Conservation (phyloP, 2,888 invertebrate species). For the Acrobasis suavella region DNA sequence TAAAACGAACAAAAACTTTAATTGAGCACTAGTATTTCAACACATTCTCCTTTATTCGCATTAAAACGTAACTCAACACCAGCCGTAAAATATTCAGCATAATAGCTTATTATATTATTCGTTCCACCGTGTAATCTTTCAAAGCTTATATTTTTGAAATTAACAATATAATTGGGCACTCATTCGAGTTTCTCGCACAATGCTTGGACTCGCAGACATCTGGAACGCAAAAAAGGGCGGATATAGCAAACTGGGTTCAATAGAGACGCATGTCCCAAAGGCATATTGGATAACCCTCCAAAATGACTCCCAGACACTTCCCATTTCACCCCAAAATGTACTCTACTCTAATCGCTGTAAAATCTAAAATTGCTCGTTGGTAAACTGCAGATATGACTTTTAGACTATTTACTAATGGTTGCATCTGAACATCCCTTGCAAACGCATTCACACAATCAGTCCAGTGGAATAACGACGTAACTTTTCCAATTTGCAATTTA, state of each 20-base stretch:
- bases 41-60: slow-evolving; percentile 23
- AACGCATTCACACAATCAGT: slow-evolving; percentile 61
- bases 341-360: slow-evolving; percentile 29
- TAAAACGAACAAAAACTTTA: slow-evolving; percentile 18
- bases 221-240: slow-evolving; percentile 78
- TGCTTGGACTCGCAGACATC: slow-evolving; percentile 66
- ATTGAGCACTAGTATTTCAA: slow-evolving; percentile 21
- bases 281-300: slow-evolving; percentile 38
- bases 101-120: slow-evolving; percentile 81
- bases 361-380: slow-evolving; percentile 36
- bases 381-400: slow-evolving; percentile 38
- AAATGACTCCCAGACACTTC: slow-evolving; percentile 32
- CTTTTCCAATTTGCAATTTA: slow-evolving; percentile 31
- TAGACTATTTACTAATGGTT: slow-evolving; percentile 41
- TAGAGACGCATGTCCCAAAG: slow-evolving; percentile 70
- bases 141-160: slow-evolving; percentile 78
- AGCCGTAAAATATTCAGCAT: slow-evolving; percentile 44
- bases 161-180: slow-evolving; percentile 82
- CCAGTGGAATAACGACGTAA: slow-evolving; percentile 38
- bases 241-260: slow-evolving; percentile 77
- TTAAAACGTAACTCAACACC: slow-evolving; percentile 49
- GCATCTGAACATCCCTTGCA: slow-evolving; percentile 80
- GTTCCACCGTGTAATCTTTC: slow-evolving; percentile 71
- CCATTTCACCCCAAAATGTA: slow-evolving; percentile 31
- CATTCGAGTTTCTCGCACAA: slow-evolving; percentile 62